These are phyloP conservation scores for Plectrocnemia conspersa DNA, from an alignment of 1,140 invertebrate genomes.

Conservation along the genomic window DNA sequence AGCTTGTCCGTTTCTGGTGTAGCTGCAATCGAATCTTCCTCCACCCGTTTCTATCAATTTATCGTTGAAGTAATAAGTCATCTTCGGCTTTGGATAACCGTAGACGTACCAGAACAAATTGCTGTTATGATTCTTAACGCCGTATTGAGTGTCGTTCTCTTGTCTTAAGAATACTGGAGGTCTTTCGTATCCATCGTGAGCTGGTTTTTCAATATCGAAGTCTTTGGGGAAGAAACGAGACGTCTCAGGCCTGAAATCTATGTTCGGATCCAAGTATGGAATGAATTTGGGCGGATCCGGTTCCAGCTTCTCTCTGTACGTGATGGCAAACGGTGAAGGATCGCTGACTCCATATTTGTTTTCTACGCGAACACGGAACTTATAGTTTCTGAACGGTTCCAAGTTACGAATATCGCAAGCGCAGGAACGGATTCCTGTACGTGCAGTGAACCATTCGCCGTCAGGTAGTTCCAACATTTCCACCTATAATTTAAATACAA, in stretches of 20 bases:
- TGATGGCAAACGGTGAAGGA: slow-evolving; percentile 81
- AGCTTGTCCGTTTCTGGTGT: slow-evolving; percentile 84
- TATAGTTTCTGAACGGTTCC: slow-evolving; percentile 84
- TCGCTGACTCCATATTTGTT: slow-evolving; percentile 97
- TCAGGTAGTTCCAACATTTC: slow-evolving; percentile 89
- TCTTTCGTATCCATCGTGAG: slow-evolving; percentile 76
- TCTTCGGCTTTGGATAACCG: slow-evolving; percentile 86
- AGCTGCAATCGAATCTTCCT: slow-evolving; percentile 76
- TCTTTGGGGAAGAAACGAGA: slow-evolving; percentile 87
- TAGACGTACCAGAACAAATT: slow-evolving; percentile 90
- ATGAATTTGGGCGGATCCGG: slow-evolving; percentile 74
- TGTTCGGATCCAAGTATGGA: slow-evolving; percentile 74
- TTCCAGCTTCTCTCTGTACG: slow-evolving; percentile 73
- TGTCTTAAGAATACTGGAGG: slow-evolving; percentile 78
- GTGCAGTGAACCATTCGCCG: slow-evolving; percentile 81
- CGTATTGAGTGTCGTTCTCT: slow-evolving; percentile 80
- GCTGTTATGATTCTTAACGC: slow-evolving; percentile 80
- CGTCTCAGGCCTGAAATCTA: slow-evolving; percentile 79
- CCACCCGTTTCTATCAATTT: slow-evolving; percentile 75
- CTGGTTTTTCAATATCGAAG: slow-evolving; percentile 82
- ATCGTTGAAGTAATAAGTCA: slow-evolving; percentile 84
- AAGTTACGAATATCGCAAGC: slow-evolving; percentile 78
- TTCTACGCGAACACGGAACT: slow-evolving; percentile 89
- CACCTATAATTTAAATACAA: slow-evolving; percentile 47
- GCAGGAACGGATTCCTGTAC: slow-evolving; percentile 75